Evolutionary conservation across 2,888 invertebrate genomes (phyloP), one percentile per base, ranked within the genome.

Genomic region (Tetrapedia diversipes): DNA sequence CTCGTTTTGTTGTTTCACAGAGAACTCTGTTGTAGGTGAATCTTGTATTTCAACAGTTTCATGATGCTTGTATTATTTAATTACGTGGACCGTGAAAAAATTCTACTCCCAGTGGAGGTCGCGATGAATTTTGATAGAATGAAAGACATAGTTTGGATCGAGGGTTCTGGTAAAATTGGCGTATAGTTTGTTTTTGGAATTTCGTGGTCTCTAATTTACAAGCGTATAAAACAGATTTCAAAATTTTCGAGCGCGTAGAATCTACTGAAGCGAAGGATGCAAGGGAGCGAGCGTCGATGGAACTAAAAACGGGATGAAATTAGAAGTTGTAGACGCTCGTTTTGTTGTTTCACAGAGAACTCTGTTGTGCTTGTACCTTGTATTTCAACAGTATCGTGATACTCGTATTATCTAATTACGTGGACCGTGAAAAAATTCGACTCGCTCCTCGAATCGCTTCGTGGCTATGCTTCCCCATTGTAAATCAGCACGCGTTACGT

Each of bases 401-500:
- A 14, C 27, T 63, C n/a, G 24, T 22, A 41, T n/a, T 7, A 27
- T 29, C 19, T 64, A 53, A 64, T 64, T 41, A 29, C 41, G n/a
- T n/a, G 29, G 14, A 22, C 10, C 24, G n/a, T 34, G 22, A 63
- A 37, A 43, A 49, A 63, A 37, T 54, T 32, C 19, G 2, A 8
- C 24, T 1, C n/a, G 10, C 8, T 7, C 37, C 22, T n/a, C 22
- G 60, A 22, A 47, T 60, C 29, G 34, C 14, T 60, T 22, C 22
- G 34, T 47, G 34, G 45, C 16, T 22, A 22, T 2, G 11, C 0
- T 47, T 10, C 29, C n/a, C 24, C n/a, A 14, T 29, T 37, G 22
- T 34, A 61, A 47, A 61, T 22, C 34, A 16, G 32, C n/a, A 24
- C 34, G 34, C 8, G 16, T 47, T 34, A 34, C 22, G n/a, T 27